Base-by-base conservation (phyloP, 1,140 invertebrate genomes). In the Drosophila subobscura region DNA sequence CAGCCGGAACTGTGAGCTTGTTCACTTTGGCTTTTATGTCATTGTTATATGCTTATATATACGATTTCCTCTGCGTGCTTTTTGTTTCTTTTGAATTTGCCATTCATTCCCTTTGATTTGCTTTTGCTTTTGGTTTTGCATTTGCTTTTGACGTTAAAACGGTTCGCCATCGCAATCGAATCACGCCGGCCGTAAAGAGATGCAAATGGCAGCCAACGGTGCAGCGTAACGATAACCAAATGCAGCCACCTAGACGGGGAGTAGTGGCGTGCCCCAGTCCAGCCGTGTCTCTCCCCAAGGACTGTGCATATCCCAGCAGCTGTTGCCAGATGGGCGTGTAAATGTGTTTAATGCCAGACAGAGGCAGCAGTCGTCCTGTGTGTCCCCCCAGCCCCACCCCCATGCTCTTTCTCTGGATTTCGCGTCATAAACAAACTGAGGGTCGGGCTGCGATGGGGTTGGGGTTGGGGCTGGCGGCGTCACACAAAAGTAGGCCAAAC, bases 111-210 rank as follows among this genome's bases (percentile, higher is more conserved):
- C 44, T 46, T 65, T 37, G 33, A 37, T 37, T 37, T 37, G 10
- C 33, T 37, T 29, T 65, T 23, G 33, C 8, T 53, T 33, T 10
- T 50, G 67, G 29, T 68, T 52, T 59, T 57, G 55, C 8, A 12
- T 16, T 42, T 57, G 16, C 40, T 68, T 52, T 59, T 56, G 64
- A 59, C 79, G 80, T 84, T 86, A 83, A 83, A 83, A 84, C 71
- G 66, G 75, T 83, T 84, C 76, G 79, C 70, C 65, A 73, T 76
- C 74, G 80, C 71, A 83, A 83, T 83, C 79, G 80, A 83, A 83
- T 83, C 79, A 79, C 71, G 72, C 75, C 80, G 79, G 79, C 79
- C 77, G 72, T 85, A 80, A 86, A 73, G 80, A 85, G 66, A 85
- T 84, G 80, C 80, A 80, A 84, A 80, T 85, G 80, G 76, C 58